Evolutionary conservation across 2,888 invertebrate species (phyloP).

Genomic region (Hydraecia micacea): DNA sequence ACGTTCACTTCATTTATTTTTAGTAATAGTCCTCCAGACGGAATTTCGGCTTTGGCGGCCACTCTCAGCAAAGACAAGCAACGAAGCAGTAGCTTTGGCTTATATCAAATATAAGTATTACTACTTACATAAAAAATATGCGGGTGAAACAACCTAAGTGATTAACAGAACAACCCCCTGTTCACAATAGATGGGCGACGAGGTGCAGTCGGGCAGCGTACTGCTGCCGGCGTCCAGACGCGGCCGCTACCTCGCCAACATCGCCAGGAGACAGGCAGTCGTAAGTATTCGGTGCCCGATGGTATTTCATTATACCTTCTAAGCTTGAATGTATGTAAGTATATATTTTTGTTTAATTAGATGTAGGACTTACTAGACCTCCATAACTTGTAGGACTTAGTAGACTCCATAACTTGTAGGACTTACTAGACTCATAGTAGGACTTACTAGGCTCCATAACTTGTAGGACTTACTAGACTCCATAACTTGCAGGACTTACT

Average conservation of each 20-base stretch:
- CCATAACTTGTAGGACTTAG: too few species aligned
- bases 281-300: constrained; percentile 62
- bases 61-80: too few species aligned
- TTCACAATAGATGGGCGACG: constrained; percentile 77
- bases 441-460: too few species aligned
- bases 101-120: neutral
- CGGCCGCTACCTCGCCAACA: constrained; percentile 84
- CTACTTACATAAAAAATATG: neutral
- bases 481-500: too few species aligned
- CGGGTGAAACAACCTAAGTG: neutral
- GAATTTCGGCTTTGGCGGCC: neutral
- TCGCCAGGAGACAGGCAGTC: constrained; percentile 84
- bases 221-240: constrained; percentile 82
- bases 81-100: neutral
- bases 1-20: neutral
- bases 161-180: neutral
- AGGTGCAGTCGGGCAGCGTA: constrained; percentile 81
- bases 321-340: too few species aligned
- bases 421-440: too few species aligned
- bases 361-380: too few species aligned
- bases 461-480: too few species aligned
- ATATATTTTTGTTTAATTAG: too few species aligned
- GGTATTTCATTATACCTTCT: too few species aligned
- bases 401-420: too few species aligned
- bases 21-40: neutral